Evolutionary conservation across 2,797 vertebrate species (phyloP), one percentile per base, ranked within the genome.

Genomic region (Galago senegalensis): DNA sequence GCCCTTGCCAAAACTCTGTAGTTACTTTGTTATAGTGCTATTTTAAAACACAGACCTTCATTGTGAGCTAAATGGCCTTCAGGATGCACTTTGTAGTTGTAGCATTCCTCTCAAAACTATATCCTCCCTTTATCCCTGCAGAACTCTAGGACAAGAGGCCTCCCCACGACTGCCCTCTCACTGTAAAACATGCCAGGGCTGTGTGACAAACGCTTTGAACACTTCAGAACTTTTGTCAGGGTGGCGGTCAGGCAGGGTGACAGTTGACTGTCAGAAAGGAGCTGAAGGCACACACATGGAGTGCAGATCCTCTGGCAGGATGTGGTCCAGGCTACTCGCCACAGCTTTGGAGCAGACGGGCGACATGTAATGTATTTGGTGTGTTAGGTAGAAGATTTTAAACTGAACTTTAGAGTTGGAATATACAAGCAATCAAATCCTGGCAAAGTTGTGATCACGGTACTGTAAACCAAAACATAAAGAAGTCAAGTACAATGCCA

Each of bases 1-100:
- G 98, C 75, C 93, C 97, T 98, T 98, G 98, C 98, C 98, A 98
- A 99, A 98, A 98, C 96, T 98, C 97, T 97, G 97, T 97, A 92
- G 98, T 98, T 98, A 95, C 98, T 99, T 98, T 98, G 98, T 98
- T 98, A 98, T 93, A 89, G 96, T 79, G 97, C 98, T 99, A 99
- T 99, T 99, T 99, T 99, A 99, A 99, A 98, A 98, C 97, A 98
- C 97, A 98, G 95, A 98, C 98, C 95, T 98, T 98, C 98, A 98
- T 97, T 98, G 98, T 98, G 98, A 98, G 96, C 97, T 98, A 98
- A 97, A 97, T 98, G 98, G 98, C 97, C 98, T 98, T 98, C 98
- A 98, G 79, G 98, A 98, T 98, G 95, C 92, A 97, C 97, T 98
- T 98, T 98, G 97, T 98, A 98, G 97, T 98, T 98, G 98, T 82